Conservation (phyloP, 2,888 invertebrate genomes). For the Carpatolechia fugitivella region DNA sequence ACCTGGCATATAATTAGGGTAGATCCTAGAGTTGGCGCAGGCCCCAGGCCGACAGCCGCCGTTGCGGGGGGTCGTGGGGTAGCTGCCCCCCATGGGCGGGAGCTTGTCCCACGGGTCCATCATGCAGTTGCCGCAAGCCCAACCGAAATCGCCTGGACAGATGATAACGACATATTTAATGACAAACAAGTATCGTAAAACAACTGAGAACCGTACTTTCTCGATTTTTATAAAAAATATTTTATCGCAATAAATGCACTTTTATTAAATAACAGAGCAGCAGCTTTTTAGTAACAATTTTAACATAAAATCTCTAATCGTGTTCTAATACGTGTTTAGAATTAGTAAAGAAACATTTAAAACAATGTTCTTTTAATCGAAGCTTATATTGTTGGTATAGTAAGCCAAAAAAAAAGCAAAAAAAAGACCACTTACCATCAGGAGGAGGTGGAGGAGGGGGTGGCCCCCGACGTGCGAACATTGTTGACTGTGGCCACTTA, state of each 20-base stretch:
- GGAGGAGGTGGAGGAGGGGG: not conserved
- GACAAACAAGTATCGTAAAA: no score
- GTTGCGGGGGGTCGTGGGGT: slow-evolving; percentile 57
- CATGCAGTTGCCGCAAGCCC: slow-evolving; percentile 58
- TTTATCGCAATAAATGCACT: no score
- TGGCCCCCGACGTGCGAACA: not conserved
- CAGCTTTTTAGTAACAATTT: no score
- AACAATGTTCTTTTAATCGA: no score
- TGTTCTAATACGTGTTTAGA: no score
- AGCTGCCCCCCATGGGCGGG: slow-evolving; percentile 48
- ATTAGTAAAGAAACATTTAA: no score
- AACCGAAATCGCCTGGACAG: slow-evolving; percentile 58
- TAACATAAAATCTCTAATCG: no score
- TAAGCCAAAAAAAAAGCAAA: no score
- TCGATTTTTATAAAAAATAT: not conserved
- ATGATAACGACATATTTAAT: not conserved
- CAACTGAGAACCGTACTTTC: no score
- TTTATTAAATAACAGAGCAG: no score
- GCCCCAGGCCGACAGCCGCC: slow-evolving; percentile 63
- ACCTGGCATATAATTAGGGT: slow-evolving; percentile 47
- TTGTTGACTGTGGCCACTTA: not conserved
- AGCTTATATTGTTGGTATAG: no score
- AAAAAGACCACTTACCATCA: not conserved
- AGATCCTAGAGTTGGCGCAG: slow-evolving; percentile 50
- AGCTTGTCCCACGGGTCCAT: slow-evolving; percentile 62